A percentile compares a stretch with the other conserved stretches of the same genome.
phyloP scores from a whole-genome alignment of 2,113 vertebrate species.

The Antechinus stuartii region DNA sequence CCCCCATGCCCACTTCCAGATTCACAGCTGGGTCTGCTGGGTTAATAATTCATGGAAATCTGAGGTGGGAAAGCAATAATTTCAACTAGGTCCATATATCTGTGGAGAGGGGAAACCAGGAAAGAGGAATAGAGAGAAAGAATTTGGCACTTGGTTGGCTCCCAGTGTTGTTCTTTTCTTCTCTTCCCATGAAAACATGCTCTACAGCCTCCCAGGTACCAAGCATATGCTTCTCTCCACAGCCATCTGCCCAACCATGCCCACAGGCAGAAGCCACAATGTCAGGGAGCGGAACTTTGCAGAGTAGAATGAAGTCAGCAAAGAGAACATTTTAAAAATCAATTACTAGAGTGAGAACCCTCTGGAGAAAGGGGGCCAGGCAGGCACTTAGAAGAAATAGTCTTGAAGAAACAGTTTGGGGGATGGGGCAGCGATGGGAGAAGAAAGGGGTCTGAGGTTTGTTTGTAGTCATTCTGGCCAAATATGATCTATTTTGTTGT shows the following conservation, averaged over 20 bases:
- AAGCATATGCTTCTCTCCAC: constrained; percentile 49
- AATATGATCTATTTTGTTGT: background rate
- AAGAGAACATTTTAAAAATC: constrained; percentile 40
- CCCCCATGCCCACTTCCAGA: background rate
- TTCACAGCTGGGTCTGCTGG: too few species aligned
- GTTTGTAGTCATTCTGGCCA: background rate
- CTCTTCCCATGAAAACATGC: background rate
- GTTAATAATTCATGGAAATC: background rate
- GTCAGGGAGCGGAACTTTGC: background rate
- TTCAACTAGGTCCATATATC: background rate
- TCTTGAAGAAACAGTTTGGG: background rate
- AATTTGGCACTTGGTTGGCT: background rate
- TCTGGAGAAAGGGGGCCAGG: background rate
- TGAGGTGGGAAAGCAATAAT: background rate
- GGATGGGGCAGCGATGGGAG: background rate
- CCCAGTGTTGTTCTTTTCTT: background rate
- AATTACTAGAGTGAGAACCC: background rate
- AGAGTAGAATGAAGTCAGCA: constrained; percentile 40
- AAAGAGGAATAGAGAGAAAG: background rate
- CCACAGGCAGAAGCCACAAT: constrained; percentile 4
- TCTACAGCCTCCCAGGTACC: background rate
- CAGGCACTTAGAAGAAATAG: fast-evolving
- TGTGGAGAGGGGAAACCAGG: background rate
- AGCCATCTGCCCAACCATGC: constrained; percentile 29
- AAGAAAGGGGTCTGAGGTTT: background rate